phyloP scores from a whole-genome alignment of 1,140 invertebrate genomes.

The Neodiprion lecontei region DNA sequence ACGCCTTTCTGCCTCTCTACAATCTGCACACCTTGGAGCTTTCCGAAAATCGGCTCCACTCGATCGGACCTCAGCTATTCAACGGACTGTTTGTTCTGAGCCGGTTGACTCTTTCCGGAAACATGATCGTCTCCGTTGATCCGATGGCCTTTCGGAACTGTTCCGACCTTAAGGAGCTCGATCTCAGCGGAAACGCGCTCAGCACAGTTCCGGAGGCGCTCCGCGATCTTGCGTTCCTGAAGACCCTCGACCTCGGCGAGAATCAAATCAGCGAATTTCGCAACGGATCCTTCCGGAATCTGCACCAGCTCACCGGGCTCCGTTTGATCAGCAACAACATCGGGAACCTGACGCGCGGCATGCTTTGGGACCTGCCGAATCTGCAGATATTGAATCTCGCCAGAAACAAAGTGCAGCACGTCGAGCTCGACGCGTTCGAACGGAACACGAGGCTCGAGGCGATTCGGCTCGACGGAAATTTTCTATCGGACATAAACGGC shows the following conservation, averaged over 20 bases:
- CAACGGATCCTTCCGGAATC: slow-evolving; percentile 83
- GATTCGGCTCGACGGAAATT: slow-evolving; percentile 86
- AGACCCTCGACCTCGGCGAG: slow-evolving; percentile 85
- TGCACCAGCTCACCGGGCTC: slow-evolving; percentile 85
- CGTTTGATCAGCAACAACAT: slow-evolving; percentile 86
- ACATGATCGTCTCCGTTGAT: slow-evolving; percentile 81
- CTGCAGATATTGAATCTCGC: slow-evolving; percentile 87
- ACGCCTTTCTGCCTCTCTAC: slow-evolving; percentile 84
- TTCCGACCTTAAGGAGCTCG: slow-evolving; percentile 88
- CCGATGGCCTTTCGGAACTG: slow-evolving; percentile 88
- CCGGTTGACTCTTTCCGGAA: slow-evolving; percentile 84
- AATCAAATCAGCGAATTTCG: slow-evolving; percentile 82
- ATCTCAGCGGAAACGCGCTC: slow-evolving; percentile 86
- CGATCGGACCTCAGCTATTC: slow-evolving; percentile 81
- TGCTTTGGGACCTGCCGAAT: slow-evolving; percentile 84
- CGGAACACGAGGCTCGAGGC: slow-evolving; percentile 81
- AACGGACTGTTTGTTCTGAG: slow-evolving; percentile 85
- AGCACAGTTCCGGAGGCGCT: slow-evolving; percentile 82
- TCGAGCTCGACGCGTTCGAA: slow-evolving; percentile 83
- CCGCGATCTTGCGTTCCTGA: slow-evolving; percentile 80
- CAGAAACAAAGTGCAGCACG: slow-evolving; percentile 84
- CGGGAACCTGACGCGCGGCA: slow-evolving; percentile 81
- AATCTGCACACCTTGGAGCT: slow-evolving; percentile 87
- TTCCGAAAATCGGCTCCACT: slow-evolving; percentile 83
- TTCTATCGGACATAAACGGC: slow-evolving; percentile 85